Evolutionary conservation across 2,888 invertebrate species (phyloP), one percentile per base, ranked within the genome.

Genomic region (Pheosia tremula): DNA sequence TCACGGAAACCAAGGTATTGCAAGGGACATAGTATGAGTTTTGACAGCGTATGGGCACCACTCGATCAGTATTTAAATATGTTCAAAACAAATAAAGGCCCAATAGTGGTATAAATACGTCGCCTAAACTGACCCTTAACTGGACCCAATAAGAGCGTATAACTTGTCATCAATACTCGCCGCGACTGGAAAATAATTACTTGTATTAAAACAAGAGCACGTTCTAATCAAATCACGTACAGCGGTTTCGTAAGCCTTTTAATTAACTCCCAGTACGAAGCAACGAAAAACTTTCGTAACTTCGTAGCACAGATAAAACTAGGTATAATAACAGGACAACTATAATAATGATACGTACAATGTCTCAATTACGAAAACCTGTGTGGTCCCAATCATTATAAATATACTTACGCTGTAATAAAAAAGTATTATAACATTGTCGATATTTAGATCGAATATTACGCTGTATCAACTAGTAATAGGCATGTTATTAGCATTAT

Each of bases 311-410:
- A 75, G 74, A 75, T 77, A 79, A 75, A 78, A 78, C 72, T 82
- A 78, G 73, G 72, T 74, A 75, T 79, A 80, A 83, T 85, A 81
- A 82, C 79, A 82, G 78, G 75, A 82, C 75, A 79, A 79, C 66
- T 77, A 78, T 75, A 76, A 56, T 86, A 86, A 87, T 86, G 83
- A 86, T 85, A 84, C 80, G 74, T 81, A 87, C 83, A 81, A 83
- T 90, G 88, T 90, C 90, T 93, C 92, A 90, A 93, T 92, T 90
- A 90, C 78, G 74, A 77, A 75, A 74, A 71, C 75, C 81, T 88
- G 93, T 92, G 93, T 91, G 93, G 93, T 91, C 93, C 77, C 70
- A 77, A 78, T 85, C 79, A 90, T 91, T 90, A 91, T 84, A 85
- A 80, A 85, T 79, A 71, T 66, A 72, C 76, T 74, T 24, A 24